Base-by-base conservation (phyloP, 2,113 vertebrate genomes). In the Rissa tridactyla region DNA sequence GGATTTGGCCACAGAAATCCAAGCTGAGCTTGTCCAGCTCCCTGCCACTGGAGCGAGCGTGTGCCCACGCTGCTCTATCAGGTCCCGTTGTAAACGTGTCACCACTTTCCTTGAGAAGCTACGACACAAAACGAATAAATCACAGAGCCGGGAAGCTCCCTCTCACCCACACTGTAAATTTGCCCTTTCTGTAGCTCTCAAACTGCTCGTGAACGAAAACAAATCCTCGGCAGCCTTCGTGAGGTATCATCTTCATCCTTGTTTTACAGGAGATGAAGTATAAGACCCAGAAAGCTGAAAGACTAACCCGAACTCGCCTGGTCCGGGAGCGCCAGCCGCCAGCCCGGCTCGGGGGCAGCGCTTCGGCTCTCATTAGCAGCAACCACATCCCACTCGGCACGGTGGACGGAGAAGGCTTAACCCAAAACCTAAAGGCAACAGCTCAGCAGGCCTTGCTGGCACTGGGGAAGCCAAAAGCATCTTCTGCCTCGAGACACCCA, bases 291-390 rank as follows among this genome's bases (percentile, higher is more conserved):
- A 27, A 51, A 82, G 22, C 38, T 15, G 26, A 20, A 30, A 57
- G 83, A 21, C 21, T 16, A 15, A 68, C 73, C 30, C 2, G 0
- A 60, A 46, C n/a, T 55, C 3, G 2, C 14, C 0, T 0, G 32
- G 34, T 10, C 32, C 8, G 23, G n/a, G n/a, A 69, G 36, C 66
- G 27, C 71, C 7, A 10, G 65, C 60, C 27, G 3, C 1, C 11
- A 47, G 55, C 42, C 55, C 46, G 6, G 42, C 40, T 23, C 3
- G 11, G 49, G 58, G 44, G 38, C 5, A 3, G 40, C 22, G 19
- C 27, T 2, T 51, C 46, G 40, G 58, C 13, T 2, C 13, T 26
- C 23, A 2, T 6, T 4, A 47, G 47, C 60, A n/a, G 30, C 6
- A 40, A 30, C 66, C 0, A 17, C 87, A 26, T 14, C 82, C 42